These are phyloP conservation scores for Xenopus petersii DNA, from an alignment of 2,797 vertebrate genomes.

Conservation along the genomic window DNA sequence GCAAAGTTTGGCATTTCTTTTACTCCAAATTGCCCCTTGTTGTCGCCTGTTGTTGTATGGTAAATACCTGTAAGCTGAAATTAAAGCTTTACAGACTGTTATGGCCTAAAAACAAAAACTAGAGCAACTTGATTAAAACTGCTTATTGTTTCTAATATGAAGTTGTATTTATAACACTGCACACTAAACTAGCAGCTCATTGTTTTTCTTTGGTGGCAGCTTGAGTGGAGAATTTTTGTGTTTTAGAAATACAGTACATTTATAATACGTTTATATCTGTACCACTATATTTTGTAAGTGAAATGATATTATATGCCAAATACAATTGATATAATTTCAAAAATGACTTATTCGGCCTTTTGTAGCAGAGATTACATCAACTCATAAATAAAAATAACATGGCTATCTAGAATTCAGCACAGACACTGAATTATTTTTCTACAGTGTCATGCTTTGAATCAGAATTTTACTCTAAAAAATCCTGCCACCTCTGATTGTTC, in stretches of 20 bases:
- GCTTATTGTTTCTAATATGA: too few species aligned
- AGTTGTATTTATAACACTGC: too few species aligned
- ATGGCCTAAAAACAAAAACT: too few species aligned
- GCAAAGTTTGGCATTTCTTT: too few species aligned
- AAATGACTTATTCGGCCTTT: slow-evolving; percentile 39
- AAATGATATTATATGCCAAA: slow-evolving; percentile 19
- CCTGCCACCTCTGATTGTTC: slow-evolving; percentile 24
- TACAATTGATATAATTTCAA: slow-evolving; percentile 35
- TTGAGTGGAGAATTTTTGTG: too few species aligned
- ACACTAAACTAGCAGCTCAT: too few species aligned
- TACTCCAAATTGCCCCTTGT: too few species aligned
- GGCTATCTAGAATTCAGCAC: slow-evolving; percentile 30
- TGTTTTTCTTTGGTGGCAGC: too few species aligned
- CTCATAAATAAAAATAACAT: slow-evolving; percentile 39
- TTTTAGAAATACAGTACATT: neutral
- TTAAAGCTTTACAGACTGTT: too few species aligned
- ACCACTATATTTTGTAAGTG: slow-evolving; percentile 8
- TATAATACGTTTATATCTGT: neutral
- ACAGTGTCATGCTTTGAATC: slow-evolving; percentile 28
- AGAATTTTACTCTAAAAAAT: slow-evolving; percentile 31
- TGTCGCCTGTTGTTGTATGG: too few species aligned
- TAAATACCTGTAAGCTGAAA: too few species aligned
- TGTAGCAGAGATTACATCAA: slow-evolving; percentile 34
- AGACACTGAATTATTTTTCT: slow-evolving; percentile 30
- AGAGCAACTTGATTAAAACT: too few species aligned